A percentile compares a stretch with the other conserved stretches of the same genome.
phyloP scores from a whole-genome alignment of 2,888 invertebrate genomes.

The Drosophila merina region DNA sequence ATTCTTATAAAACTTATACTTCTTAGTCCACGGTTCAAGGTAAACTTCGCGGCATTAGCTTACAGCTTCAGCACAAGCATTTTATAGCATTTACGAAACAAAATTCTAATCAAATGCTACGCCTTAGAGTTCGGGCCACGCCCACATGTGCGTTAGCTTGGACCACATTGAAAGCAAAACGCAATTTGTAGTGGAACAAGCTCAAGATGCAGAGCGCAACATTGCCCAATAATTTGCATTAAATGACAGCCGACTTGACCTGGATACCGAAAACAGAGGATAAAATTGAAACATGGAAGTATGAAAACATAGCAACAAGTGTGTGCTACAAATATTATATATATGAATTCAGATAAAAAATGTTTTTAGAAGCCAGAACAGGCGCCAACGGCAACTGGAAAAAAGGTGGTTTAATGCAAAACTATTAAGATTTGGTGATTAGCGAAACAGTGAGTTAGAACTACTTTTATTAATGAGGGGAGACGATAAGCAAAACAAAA shows the following conservation, averaged over 20 bases:
- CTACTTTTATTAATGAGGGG: conserved; percentile 20
- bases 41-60: conserved; percentile 18
- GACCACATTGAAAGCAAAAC: conserved; percentile 27
- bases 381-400: conserved; percentile 60
- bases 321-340: conserved; percentile 11
- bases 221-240: conserved; percentile 73
- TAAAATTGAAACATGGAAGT: conserved; percentile 13
- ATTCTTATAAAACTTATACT: background rate
- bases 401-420: conserved; percentile 7
- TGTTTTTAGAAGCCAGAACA: conserved; percentile 47
- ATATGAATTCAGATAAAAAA: conserved; percentile 28
- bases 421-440: conserved; percentile 34
- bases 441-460: conserved; percentile 28
- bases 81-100: conserved; percentile 16
- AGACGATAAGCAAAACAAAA: background rate
- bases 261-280: conserved; percentile 44
- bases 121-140: conserved; percentile 35
- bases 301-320: conserved; percentile 38
- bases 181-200: conserved; percentile 45
- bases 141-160: conserved; percentile 44
- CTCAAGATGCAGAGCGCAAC: conserved; percentile 24
- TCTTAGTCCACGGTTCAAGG: conserved; percentile 17
- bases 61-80: background rate
- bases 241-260: conserved; percentile 75
- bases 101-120: conserved; percentile 40